Conservation (phyloP, 2,113 vertebrate species). For the Pseudorectes ferrugineus region DNA sequence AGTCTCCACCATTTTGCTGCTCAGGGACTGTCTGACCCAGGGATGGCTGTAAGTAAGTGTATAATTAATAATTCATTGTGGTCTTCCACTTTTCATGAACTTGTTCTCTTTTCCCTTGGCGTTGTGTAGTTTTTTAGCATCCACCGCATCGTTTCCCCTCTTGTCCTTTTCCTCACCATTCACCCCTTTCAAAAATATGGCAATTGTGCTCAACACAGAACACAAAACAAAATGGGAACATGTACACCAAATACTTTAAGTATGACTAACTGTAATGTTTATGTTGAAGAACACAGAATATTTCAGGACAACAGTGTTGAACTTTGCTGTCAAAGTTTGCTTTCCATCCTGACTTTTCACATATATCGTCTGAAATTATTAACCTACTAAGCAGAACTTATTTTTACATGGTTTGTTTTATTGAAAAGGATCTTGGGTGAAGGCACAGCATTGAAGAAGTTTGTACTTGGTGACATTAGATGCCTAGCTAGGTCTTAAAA, state of each 20-base stretch:
- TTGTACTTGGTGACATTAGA: neutral
- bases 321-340: neutral
- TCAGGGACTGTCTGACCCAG: neutral
- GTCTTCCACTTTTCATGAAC: neutral
- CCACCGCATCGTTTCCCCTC: neutral
- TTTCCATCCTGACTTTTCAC: neutral
- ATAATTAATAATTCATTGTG: constrained; percentile 30
- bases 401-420: neutral
- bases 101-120: neutral
- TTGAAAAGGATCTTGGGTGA: neutral
- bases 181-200: neutral
- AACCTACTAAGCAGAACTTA: neutral
- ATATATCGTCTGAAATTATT: neutral
- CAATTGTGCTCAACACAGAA: neutral
- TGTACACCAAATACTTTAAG: neutral
- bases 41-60: neutral
- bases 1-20: neutral
- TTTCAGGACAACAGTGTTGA: neutral
- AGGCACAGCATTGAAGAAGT: neutral
- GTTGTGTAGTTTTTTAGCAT: neutral
- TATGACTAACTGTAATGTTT: neutral
- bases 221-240: neutral
- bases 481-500: neutral
- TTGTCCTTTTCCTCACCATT: neutral
- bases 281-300: neutral